Base-by-base conservation (phyloP, 2,888 invertebrate genomes). In the Eupithecia vulgata region DNA sequence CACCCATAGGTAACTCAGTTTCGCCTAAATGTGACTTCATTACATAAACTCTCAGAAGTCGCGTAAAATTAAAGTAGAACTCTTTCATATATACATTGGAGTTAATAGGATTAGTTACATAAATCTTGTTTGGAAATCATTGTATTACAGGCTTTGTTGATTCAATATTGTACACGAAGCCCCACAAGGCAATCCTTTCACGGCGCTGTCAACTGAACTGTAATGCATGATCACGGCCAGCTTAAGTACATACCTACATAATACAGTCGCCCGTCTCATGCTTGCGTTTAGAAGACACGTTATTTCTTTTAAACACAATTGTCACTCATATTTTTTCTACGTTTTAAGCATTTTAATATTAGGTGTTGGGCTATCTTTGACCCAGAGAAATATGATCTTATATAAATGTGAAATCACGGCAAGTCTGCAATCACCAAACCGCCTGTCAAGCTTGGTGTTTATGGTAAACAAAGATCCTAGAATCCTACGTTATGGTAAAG, bases 151-250 rank as follows among this genome's bases (percentile, higher is more conserved):
- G 81, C 83, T 87, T 85, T 84, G 78, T 82, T 86, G 84, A 85
- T 86, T 85, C 81, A 87, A 88, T 87, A 85, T 87, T 85, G 84
- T 78, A 59, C 83, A 81, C 74, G 90, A 91, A 91, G 83, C 87
- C 90, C 78, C 83, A 85, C 76, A 81, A 79, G 78, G 84, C 89
- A 91, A 91, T 90, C 90, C 90, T 88, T 91, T 90, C 89, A 89
- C 83, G 84, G 84, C 80, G 87, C 86, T 87, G 88, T 82, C 81
- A 82, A 81, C 82, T 81, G 79, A 81, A 82, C 81, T 78, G 77
- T 90, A 90, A 90, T 88, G 79, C 84, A 78, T 77, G 78, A 78
- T 82, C 89, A 90, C 81, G 91, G 91, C 78, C 91, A 37, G 64
- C n/a, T n/a, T n/a, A 34, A 15, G 61, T 61, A 1, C 30, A 30